phyloP scores from a whole-genome alignment of 2,113 vertebrate genomes.

The Salvelinus sp. region DNA sequence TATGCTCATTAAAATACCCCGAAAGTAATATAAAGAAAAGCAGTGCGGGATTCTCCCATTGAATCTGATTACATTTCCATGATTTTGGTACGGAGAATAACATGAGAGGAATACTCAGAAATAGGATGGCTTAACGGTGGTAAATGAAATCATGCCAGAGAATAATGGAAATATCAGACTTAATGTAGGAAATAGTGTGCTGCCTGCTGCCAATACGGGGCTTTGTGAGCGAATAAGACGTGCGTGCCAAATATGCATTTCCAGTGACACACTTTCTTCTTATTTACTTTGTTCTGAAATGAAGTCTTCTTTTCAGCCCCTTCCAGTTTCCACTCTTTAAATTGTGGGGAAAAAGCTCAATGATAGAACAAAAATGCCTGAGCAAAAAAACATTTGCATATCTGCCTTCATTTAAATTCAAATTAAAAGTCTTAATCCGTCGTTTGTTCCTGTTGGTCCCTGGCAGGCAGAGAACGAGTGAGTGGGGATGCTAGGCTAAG shows the following conservation, averaged over 20 bases:
- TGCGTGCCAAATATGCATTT: background rate
- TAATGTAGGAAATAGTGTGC: background rate
- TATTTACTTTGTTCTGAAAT: constrained; percentile 4
- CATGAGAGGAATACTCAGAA: background rate
- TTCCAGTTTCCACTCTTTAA: background rate
- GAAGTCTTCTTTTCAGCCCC: background rate
- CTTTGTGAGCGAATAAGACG: background rate
- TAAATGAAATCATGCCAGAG: background rate
- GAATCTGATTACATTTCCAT: background rate
- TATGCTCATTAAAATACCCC: background rate
- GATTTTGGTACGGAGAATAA: background rate
- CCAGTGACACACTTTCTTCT: constrained; percentile 6
- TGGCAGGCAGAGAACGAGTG: constrained; percentile 6
- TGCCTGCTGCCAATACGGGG: background rate
- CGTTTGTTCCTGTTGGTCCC: constrained; percentile 15
- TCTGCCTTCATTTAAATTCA: constrained; percentile 36
- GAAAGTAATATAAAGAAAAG: background rate
- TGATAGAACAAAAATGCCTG: constrained; percentile 15
- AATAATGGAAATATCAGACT: background rate
- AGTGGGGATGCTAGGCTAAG: background rate
- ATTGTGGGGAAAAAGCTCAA: background rate
- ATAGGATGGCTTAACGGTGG: background rate
- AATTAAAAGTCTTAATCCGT: constrained; percentile 35
- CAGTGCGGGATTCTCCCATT: background rate
- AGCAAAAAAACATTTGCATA: constrained; percentile 16